phyloP scores from a whole-genome alignment of 2,888 invertebrate genomes.

The Drosophila kokeensis region DNA sequence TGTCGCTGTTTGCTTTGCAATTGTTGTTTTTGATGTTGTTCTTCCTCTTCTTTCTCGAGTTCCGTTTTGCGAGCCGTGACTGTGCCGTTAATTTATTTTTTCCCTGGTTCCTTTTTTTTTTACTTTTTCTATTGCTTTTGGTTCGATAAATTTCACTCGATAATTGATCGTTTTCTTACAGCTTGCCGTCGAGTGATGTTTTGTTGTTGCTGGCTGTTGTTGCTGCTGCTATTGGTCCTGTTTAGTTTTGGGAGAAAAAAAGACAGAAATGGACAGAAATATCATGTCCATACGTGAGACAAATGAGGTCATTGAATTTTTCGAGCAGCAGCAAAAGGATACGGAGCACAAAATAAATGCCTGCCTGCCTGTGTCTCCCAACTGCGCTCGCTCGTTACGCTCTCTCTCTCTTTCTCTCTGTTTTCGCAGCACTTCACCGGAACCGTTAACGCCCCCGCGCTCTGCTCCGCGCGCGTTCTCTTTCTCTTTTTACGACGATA shows the following conservation, averaged over 20 bases:
- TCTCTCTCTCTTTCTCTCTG: slow-evolving; percentile 34
- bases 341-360: slow-evolving; percentile 39
- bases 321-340: slow-evolving; percentile 48
- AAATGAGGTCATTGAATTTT: slow-evolving; percentile 81
- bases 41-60: slow-evolving; percentile 27
- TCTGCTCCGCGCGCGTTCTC: slow-evolving; percentile 34
- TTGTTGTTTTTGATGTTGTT: slow-evolving; percentile 27
- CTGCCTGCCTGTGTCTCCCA: slow-evolving; percentile 45
- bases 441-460: slow-evolving; percentile 67
- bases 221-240: slow-evolving; percentile 48
- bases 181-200: slow-evolving; percentile 54
- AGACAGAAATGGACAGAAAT: slow-evolving; percentile 56
- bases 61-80: slow-evolving; percentile 33
- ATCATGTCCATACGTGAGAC: slow-evolving; percentile 64
- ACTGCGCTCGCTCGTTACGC: slow-evolving; percentile 27
- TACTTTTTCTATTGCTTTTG: slow-evolving; percentile 20
- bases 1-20: slow-evolving; percentile 27
- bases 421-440: slow-evolving; percentile 52
- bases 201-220: slow-evolving; percentile 20
- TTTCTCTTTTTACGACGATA: slow-evolving; percentile 65
- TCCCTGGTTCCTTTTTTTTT: slow-evolving; percentile 7
- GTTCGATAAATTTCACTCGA: slow-evolving; percentile 50
- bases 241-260: slow-evolving; percentile 26
- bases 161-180: slow-evolving; percentile 39
- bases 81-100: slow-evolving; percentile 19